Conservation (phyloP, 2,113 vertebrate species). For the Indicator indicator region DNA sequence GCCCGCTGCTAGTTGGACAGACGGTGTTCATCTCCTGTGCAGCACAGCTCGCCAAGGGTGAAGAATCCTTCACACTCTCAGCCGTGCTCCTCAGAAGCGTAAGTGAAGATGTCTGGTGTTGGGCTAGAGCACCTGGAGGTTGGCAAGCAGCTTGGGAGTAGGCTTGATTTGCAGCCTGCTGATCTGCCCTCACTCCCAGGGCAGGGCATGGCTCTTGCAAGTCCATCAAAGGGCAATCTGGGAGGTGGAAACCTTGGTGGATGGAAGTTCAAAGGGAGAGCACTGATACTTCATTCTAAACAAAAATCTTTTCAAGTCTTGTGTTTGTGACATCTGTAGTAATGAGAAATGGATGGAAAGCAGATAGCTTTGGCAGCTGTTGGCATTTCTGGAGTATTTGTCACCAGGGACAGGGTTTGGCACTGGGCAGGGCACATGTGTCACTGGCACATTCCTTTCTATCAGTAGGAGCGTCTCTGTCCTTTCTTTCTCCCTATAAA, state of each 20-base stretch:
- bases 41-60: not conserved
- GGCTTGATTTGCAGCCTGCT: not conserved
- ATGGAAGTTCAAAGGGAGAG: not conserved
- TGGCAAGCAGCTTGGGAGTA: accelerated
- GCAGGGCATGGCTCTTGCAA: not conserved
- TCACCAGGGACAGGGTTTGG: constrained; percentile 40
- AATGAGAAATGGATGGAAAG: not conserved
- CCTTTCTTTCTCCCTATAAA: not conserved
- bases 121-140: not conserved
- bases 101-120: not conserved
- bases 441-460: constrained; percentile 48
- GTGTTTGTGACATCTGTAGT: not conserved
- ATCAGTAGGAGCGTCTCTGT: constrained; percentile 6
- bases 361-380: constrained; percentile 29
- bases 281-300: not conserved
- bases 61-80: not conserved
- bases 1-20: not conserved
- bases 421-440: constrained; percentile 34
- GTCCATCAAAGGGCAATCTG: not conserved
- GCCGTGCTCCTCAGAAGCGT: not conserved
- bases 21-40: accelerated
- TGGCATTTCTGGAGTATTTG: not conserved
- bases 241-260: not conserved
- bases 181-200: accelerated
- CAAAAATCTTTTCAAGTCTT: not conserved